Conservation (phyloP, 2,797 vertebrate species). For the Psittacula echo region DNA sequence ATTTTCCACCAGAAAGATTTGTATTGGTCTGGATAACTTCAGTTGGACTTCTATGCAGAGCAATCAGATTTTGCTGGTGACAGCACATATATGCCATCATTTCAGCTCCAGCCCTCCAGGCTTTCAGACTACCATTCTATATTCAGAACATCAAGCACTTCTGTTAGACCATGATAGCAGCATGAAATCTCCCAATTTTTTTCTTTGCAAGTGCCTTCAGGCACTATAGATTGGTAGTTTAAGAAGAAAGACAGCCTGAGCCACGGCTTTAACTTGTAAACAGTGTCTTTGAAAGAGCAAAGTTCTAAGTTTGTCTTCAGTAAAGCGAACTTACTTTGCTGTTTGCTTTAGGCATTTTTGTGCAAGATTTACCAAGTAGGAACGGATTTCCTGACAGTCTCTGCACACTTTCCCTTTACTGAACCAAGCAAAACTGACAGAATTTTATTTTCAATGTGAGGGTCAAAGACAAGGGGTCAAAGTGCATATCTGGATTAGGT, state of each 20-base stretch:
- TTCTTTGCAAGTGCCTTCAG: constrained; percentile 9
- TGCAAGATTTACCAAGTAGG: constrained; percentile 48
- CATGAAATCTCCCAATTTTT: constrained; percentile 34
- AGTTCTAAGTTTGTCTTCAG: constrained; percentile 68
- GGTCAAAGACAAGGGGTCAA: constrained; percentile 11
- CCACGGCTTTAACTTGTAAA: constrained; percentile 72
- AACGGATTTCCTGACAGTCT: constrained; percentile 68
- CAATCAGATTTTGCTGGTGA: constrained; percentile 21
- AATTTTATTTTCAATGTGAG: constrained; percentile 6
- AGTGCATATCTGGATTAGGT: not conserved
- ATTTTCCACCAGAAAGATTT: not conserved
- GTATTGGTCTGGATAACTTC: not conserved
- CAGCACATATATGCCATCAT: not conserved
- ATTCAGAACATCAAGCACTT: constrained; percentile 57
- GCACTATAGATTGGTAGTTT: constrained; percentile 35
- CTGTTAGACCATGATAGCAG: constrained; percentile 56
- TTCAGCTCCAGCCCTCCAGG: constrained; percentile 17
- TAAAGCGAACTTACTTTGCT: constrained; percentile 72
- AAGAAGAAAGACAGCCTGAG: constrained; percentile 50
- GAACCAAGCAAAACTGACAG: not conserved
- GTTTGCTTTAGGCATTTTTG: constrained; percentile 72
- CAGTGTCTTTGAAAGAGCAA: constrained; percentile 73
- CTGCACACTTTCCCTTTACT: constrained; percentile 1
- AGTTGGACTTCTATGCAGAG: not conserved
- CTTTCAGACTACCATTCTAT: constrained; percentile 30